phyloP scores from a whole-genome alignment of 1,140 invertebrate genomes.

The Temnothorax longispinosus region DNA sequence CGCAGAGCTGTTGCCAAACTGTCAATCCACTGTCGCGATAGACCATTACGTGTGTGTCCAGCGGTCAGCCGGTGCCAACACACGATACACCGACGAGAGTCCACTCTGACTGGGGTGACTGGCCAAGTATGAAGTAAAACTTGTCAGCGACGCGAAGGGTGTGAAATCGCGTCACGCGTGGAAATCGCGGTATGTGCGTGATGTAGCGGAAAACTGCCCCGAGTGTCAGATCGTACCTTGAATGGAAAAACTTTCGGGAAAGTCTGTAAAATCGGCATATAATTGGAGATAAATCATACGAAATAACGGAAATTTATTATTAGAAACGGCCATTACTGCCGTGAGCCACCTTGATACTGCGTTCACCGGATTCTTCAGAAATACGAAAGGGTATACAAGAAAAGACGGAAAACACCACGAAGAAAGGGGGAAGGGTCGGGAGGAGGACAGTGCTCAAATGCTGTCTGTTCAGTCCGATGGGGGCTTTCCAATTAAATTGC shows the following conservation, averaged over 20 bases:
- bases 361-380: conserved; percentile 1
- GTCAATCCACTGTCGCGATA: conserved; percentile 58
- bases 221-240: conserved; percentile 54
- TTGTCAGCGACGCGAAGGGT: conserved; percentile 68
- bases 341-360: neutral
- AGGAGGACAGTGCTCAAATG: conserved; percentile 30
- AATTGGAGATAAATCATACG: neutral
- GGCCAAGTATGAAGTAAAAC: conserved; percentile 64
- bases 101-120: neutral
- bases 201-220: conserved; percentile 65
- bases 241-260: conserved; percentile 8
- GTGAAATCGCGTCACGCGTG: conserved; percentile 68
- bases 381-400: conserved; percentile 19
- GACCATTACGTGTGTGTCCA: conserved; percentile 65
- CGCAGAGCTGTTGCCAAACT: conserved; percentile 65
- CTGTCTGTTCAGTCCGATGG: conserved; percentile 25
- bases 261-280: neutral
- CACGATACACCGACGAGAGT: conserved; percentile 65
- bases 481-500: conserved; percentile 75
- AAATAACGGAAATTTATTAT: conserved; percentile 49
- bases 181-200: conserved; percentile 44
- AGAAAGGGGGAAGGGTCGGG: neutral
- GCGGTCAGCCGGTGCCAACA: conserved; percentile 65
- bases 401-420: conserved; percentile 2
- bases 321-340: conserved; percentile 3